Percentiles rank a stretch among this genome's conserved stretches.
These are phyloP conservation scores for Bombus confusus DNA, from an alignment of 1,140 invertebrate species.

Conservation along the genomic window DNA sequence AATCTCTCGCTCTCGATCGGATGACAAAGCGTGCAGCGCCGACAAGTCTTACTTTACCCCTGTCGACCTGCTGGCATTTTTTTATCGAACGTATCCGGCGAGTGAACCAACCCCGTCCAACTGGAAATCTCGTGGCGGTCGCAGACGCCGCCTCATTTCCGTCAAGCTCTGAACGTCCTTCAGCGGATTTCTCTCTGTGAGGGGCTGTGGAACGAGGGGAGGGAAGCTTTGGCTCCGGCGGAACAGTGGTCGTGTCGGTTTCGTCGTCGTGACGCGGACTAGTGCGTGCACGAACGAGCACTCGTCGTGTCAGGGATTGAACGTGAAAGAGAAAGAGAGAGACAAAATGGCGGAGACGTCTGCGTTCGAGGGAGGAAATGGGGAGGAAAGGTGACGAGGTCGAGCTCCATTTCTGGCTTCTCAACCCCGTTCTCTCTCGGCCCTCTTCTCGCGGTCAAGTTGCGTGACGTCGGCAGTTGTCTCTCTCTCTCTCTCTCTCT, in stretches of 20 bases:
- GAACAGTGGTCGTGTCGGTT: not conserved
- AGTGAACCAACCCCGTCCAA: conserved; percentile 3
- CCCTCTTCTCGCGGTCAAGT: conserved; percentile 33
- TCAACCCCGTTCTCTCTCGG: not conserved
- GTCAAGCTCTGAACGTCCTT: conserved; percentile 28
- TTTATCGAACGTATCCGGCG: not conserved
- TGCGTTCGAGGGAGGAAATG: conserved; percentile 29
- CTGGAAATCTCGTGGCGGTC: conserved; percentile 57
- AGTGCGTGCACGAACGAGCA: conserved; percentile 1
- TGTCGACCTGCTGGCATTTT: conserved; percentile 20
- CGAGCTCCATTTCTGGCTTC: conserved; percentile 33
- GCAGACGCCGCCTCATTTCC: conserved; percentile 62
- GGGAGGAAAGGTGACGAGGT: conserved; percentile 30
- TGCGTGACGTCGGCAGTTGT: conserved; percentile 13
- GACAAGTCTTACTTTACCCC: conserved; percentile 48
- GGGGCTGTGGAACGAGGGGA: not conserved
- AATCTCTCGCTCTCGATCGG: not conserved
- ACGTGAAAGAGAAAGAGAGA: not conserved
- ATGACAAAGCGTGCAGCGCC: conserved; percentile 27
- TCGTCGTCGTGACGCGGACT: not conserved
- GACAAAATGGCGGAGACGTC: not conserved
- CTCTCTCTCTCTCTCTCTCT: not conserved
- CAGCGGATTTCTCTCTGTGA: conserved; percentile 45
- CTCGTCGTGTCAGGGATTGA: not conserved
- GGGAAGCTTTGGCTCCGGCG: not conserved